Percentiles rank a stretch among this genome's conserved stretches.
Evolutionary conservation across 2,888 invertebrate genomes (phyloP).

Genomic region (Chloroclystis v-ata): DNA sequence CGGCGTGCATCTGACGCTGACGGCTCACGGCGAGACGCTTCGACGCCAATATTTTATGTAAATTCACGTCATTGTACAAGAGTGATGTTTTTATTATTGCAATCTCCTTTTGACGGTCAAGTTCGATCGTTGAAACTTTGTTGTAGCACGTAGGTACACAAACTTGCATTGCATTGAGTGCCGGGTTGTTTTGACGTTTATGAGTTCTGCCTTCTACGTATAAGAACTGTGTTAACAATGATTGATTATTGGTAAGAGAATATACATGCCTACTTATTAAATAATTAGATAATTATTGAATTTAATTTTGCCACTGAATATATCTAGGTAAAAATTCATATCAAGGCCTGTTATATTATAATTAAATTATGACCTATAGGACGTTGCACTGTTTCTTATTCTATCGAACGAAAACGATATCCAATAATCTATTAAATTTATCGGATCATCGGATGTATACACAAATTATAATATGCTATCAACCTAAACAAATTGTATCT

Average conservation of each 20-base stretch:
- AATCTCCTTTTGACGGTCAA: constrained; percentile 73
- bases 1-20: constrained; percentile 61
- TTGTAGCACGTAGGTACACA: constrained; percentile 6
- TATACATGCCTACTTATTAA: no score
- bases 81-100: constrained; percentile 68
- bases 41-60: constrained; percentile 76
- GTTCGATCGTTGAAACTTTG: constrained; percentile 66
- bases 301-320: no score
- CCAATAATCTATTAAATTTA: constrained; percentile 1
- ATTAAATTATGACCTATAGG: no score
- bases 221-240: no score
- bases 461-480: constrained; percentile 17
- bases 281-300: no score
- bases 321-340: no score
- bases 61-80: constrained; percentile 72
- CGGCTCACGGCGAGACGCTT: constrained; percentile 48
- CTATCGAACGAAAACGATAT: neutral
- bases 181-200: constrained; percentile 18
- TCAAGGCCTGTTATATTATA: no score
- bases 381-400: no score
- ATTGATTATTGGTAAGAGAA: no score
- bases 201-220: no score
- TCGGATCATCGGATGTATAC: constrained; percentile 8
- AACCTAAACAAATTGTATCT: constrained; percentile 18
- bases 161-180: constrained; percentile 15